Evolutionary conservation across 37 sponge, comb jelly and placozoan species (phyloP).

Genomic region (Aplysina aerophoba): DNA sequence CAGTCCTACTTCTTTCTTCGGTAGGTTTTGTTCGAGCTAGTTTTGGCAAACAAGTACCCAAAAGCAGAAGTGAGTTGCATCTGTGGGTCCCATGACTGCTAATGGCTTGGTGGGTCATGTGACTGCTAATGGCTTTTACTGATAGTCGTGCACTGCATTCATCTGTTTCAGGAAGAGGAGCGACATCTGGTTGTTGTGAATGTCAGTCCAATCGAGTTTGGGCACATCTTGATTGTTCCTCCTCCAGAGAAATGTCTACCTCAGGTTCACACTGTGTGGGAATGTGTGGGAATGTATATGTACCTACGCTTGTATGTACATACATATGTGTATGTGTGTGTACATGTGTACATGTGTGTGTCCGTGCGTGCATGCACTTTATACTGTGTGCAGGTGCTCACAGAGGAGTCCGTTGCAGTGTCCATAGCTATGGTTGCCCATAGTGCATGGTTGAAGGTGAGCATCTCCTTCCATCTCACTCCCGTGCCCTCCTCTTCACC

Average conservation of each 20-base stretch:
- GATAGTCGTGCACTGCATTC: background rate
- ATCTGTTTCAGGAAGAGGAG: conserved; percentile 6
- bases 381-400: conserved; percentile 38
- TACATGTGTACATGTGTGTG: no score
- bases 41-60: background rate
- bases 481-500: background rate
- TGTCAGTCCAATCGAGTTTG: conserved; percentile 79
- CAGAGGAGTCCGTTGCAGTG: conserved; percentile 49
- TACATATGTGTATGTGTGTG: background rate
- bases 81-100: background rate
- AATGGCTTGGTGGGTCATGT: background rate
- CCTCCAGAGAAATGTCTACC: conserved; percentile 53
- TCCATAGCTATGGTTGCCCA: conserved; percentile 60
- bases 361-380: no score
- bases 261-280: conserved; percentile 53
- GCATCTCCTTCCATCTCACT: conserved; percentile 8
- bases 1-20: no score
- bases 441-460: conserved; percentile 58
- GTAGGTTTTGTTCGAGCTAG: background rate
- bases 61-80: background rate
- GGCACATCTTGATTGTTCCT: conserved; percentile 76
- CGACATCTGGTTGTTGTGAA: conserved; percentile 57
- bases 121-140: background rate
- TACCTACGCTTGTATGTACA: background rate
- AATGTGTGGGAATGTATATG: conserved; percentile 13